Base-by-base conservation (phyloP, 2,113 vertebrate genomes). In the Megalops atlanticus region DNA sequence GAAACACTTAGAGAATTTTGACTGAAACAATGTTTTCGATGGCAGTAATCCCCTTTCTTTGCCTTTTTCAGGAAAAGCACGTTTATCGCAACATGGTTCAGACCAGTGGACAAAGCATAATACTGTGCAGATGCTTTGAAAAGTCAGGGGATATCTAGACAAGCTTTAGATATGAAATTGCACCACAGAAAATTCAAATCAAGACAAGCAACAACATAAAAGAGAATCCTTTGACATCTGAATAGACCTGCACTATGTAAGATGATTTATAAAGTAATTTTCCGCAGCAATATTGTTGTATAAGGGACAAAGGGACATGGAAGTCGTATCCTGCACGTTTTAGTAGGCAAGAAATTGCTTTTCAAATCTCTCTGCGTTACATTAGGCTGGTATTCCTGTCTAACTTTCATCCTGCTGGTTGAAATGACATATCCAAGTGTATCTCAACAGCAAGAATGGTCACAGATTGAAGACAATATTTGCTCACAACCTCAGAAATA, bases 201-300 rank as follows among this genome's bases (percentile, higher is more conserved):
- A 76, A 45, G 73, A 43, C 73, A 68, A 76, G 39, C 52, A 76
- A 52, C 39, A 31, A 76, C 74, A 81, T 27, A 45, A 81, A 81
- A 81, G 54, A 36, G 52, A 40, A 68, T 76, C 40, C 45, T 69
- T 40, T 64, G 52, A 76, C 52, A 68, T 27, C 4, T 18, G 54
- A 68, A 47, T 49, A 18, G 18, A 81, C 69, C 39, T 76, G 54
- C 33, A 47, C 41, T 76, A 74, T 69, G 52, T 76, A 36, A 45
- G 52, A 76, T 76, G 73, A 76, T 81, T 45, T 81, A 68, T 75
- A 68, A 64, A 76, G 80, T 81, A 69, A 81, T 81, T 64, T 81
- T 33, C 31, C 27, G 52, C 72, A 75, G 40, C 21, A 52, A 75
- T 81, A 81, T 69, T 76, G 74, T 77, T 52, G 40, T 45, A 47